A percentile compares a stretch with the other conserved stretches of the same genome.
phyloP scores from a whole-genome alignment of 2,888 invertebrate genomes.

The Vanessa cardui region DNA sequence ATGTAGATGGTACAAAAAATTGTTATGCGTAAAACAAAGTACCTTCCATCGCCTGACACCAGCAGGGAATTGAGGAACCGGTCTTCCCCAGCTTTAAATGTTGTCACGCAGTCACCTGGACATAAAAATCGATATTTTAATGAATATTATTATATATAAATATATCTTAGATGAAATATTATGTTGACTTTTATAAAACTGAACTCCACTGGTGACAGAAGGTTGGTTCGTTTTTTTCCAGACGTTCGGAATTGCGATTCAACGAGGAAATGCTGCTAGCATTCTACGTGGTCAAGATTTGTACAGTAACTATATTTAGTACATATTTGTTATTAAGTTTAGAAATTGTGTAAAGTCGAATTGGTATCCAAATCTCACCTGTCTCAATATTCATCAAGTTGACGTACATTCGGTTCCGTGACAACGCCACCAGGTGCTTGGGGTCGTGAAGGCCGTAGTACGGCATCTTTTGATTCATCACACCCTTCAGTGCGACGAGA shows the following conservation, averaged over 20 bases:
- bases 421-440: slow-evolving; percentile 90
- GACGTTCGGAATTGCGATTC: too few species aligned
- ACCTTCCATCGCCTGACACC: slow-evolving; percentile 94
- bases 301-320: too few species aligned
- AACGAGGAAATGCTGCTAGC: too few species aligned
- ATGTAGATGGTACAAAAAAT: neutral
- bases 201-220: too few species aligned
- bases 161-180: too few species aligned
- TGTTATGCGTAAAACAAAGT: slow-evolving; percentile 29
- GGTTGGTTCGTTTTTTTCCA: too few species aligned
- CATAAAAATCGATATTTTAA: neutral
- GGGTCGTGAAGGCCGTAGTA: slow-evolving; percentile 92
- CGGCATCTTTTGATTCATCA: slow-evolving; percentile 97
- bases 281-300: too few species aligned
- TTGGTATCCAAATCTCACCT: slow-evolving; percentile 63
- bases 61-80: slow-evolving; percentile 93
- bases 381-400: slow-evolving; percentile 92
- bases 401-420: slow-evolving; percentile 94
- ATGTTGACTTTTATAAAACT: too few species aligned
- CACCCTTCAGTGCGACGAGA: slow-evolving; percentile 89
- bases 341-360: neutral
- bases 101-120: slow-evolving; percentile 89
- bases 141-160: too few species aligned
- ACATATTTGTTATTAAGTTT: too few species aligned
- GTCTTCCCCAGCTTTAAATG: slow-evolving; percentile 95